Evolutionary conservation across 2,797 vertebrate species (phyloP).

Genomic region (Onychomys leucogaster): DNA sequence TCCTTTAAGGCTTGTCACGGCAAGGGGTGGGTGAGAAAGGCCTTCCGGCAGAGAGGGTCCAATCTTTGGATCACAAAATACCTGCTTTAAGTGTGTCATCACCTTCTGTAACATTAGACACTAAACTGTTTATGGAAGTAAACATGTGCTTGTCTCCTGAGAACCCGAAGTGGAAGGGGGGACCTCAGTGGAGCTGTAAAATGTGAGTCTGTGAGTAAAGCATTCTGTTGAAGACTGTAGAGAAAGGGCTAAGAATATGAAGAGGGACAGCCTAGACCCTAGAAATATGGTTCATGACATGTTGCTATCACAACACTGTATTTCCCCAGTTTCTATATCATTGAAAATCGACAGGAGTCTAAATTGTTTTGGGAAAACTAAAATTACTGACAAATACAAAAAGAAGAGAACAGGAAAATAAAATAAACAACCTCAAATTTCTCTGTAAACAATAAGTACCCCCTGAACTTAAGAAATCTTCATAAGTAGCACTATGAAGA

Average conservation of each 20-base stretch:
- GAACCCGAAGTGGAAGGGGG: neutral
- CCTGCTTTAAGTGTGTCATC: neutral
- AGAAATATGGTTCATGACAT: neutral
- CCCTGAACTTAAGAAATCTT: neutral
- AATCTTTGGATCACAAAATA: neutral
- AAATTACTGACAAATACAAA: neutral
- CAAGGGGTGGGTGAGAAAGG: neutral
- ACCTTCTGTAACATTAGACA: slow-evolving; percentile 12
- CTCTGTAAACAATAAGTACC: neutral
- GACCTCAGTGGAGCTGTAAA: neutral
- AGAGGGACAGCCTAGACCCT: neutral
- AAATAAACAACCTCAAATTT: neutral
- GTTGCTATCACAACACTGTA: neutral
- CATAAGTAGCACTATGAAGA: neutral
- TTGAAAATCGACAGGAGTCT: neutral
- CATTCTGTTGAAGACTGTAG: neutral
- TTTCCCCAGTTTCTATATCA: neutral
- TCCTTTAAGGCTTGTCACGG: slow-evolving; percentile 16
- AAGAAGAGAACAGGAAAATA: neutral
- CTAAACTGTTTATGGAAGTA: slow-evolving; percentile 38
- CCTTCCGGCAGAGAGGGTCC: neutral
- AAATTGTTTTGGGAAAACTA: neutral
- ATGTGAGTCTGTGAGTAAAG: neutral
- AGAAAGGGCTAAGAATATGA: neutral
- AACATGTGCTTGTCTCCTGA: neutral